Base-by-base conservation (phyloP, 1,140 invertebrate species). In the Drosophila elegans region DNA sequence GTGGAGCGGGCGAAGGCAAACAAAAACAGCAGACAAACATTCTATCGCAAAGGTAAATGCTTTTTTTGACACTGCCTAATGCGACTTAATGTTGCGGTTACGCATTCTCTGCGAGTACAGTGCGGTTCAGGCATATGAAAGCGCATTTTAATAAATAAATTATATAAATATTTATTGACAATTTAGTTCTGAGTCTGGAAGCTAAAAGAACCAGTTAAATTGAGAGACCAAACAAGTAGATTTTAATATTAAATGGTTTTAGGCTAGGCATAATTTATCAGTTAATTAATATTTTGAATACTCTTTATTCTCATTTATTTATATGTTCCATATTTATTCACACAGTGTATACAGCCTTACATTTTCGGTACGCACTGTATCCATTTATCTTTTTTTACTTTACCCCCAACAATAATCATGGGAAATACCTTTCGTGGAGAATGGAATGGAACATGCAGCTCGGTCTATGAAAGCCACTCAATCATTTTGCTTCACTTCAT, bases 1-100 rank as follows among this genome's bases (percentile, higher is more conserved):
- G 64, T 52, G 61, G 29, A 56, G 74, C 69, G 63, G 55, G 49
- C 42, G 45, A 62, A 54, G 38, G 32, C 45, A 75, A 62, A 48
- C 59, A 42, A 56, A 59, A 38, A 80, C 45, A 63, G 11, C 39
- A 38, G 32, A 42, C 51, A 66, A 60, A 69, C 39, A 69, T 52
- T 63, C 69, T 74, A 64, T 34, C 25, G 72, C 61, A 62, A 59
- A 69, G 64, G 57, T 53, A 79, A 88, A 88, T 89, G 84, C 84
- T 86, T 88, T 83, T 89, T 77, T 77, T 89, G 83, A 88, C 83
- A 86, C 76, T 66, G 45, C 39, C 69, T 89, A 88, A 88, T 88
- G 72, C 84, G 67, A 83, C 13, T 80, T 88, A 88, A 88, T 74
- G 63, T 68, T 59, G 60, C 41, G 57, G 80, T 68, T 84, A 77